Percentiles rank a stretch among this genome's conserved stretches.
Evolutionary conservation across 1,140 invertebrate genomes (phyloP).

Genomic region (Diprion similis): DNA sequence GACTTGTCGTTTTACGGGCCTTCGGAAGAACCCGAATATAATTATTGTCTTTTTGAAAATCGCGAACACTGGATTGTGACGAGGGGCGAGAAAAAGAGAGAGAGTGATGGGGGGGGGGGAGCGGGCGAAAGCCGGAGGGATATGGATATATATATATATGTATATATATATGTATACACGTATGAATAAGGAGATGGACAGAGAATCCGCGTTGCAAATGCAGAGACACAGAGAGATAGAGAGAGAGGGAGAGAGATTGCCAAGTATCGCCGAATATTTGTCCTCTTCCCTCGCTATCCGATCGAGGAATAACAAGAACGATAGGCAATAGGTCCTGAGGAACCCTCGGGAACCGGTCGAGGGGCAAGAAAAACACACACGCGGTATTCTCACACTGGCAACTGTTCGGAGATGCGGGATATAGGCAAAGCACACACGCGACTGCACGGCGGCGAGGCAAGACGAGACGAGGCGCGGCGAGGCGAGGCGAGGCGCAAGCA

Average conservation of each 20-base stretch:
- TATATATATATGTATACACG: slow-evolving; percentile 16
- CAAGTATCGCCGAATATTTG: no score
- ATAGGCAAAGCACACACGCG: slow-evolving; percentile 4
- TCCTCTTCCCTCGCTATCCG: no score
- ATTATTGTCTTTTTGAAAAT: background rate
- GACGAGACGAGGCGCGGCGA: no score
- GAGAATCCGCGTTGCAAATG: slow-evolving; percentile 18
- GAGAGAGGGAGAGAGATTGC: slow-evolving; percentile 9
- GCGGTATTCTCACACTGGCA: slow-evolving; percentile 14
- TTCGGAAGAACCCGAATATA: no score
- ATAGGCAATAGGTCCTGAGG: background rate
- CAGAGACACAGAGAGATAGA: slow-evolving; percentile 14
- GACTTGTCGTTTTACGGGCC: no score
- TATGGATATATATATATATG: background rate
- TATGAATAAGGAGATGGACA: background rate
- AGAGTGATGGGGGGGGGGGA: background rate
- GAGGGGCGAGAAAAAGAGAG: slow-evolving; percentile 19
- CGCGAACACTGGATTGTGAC: background rate
- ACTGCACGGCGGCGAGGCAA: no score
- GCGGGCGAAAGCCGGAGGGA: background rate
- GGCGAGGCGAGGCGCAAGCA: no score
- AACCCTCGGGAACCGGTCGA: slow-evolving; percentile 1
- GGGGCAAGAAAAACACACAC: slow-evolving; percentile 6
- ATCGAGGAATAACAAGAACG: slow-evolving; percentile 11
- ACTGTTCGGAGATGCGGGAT: slow-evolving; percentile 35